Evolutionary conservation across 2,888 invertebrate species (phyloP), one percentile per base, ranked within the genome.

Genomic region (Machimus atricapillus): DNA sequence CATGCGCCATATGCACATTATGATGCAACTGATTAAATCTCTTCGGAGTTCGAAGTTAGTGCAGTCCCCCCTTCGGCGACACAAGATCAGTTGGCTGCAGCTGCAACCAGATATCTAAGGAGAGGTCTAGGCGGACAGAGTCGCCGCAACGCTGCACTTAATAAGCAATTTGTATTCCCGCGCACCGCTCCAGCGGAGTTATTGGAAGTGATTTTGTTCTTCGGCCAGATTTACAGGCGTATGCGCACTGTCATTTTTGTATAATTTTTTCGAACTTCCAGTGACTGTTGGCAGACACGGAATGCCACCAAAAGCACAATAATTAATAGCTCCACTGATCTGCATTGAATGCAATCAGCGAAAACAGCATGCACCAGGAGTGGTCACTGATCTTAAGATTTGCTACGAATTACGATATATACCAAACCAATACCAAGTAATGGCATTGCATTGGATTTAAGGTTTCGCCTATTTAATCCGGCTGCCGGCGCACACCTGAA

Each of bases 1-100:
- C 74, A 76, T 76, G 85, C 73, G 46, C 76, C 85, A 76, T 76
- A 85, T 85, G 85, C 52, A 85, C 85, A 46, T 76, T 85, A 34
- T 46, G 52, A 27, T 85, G 82, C 82, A 82, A 74, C 76, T 85
- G 85, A 85, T 85, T 85, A 85, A 85, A 85, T 85, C 74, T 85
- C 74, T 14, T 85, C 74, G 74, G 31, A 16, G 56, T 76, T 76
- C 27, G 46, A 78, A 76, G 14, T 43, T 23, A 73, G 43, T 82
- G 58, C 37, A 82, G 19, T 82, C 56, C 56, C 82, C 82, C 58
- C 7, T n/a, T 58, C 34, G 82, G 82, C 58, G 56, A 37, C 56
- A 82, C 34, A 82, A 56, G 82, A 82, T n/a, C 81, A 82, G 31
- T 56, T 58, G 82, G 56, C 31, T 16, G 82, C 82, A 52, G 78